Evolutionary conservation across 2,888 invertebrate species (phyloP).

Genomic region (Norana najaformis): DNA sequence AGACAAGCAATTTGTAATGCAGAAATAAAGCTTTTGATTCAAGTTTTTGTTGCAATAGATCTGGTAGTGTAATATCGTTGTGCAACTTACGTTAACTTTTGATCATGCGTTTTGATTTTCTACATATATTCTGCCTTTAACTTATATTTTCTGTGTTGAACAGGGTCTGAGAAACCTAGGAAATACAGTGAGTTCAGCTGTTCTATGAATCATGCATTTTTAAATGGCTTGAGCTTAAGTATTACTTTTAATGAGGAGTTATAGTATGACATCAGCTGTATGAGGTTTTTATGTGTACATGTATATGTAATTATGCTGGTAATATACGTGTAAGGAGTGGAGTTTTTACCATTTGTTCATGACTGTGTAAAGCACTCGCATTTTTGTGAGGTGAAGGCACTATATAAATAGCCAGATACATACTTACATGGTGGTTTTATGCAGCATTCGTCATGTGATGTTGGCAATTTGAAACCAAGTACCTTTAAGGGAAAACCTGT

Average conservation of each 20-base stretch:
- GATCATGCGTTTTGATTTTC: background rate
- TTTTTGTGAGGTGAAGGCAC: too few relatives aligned
- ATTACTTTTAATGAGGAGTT: background rate
- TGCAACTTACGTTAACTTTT: too few relatives aligned
- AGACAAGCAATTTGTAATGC: background rate
- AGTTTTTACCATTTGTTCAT: background rate
- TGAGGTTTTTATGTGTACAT: background rate
- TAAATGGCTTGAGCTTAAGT: background rate
- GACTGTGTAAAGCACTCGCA: background rate
- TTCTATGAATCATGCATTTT: background rate
- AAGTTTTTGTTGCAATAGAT: background rate
- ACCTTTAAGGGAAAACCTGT: too few relatives aligned
- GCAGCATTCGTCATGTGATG: too few relatives aligned
- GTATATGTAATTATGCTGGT: background rate
- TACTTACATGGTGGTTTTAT: too few relatives aligned
- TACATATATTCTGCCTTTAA: background rate
- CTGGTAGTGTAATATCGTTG: background rate
- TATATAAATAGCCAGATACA: too few relatives aligned
- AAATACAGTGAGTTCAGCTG: background rate
- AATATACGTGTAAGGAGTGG: background rate
- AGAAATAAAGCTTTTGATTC: background rate
- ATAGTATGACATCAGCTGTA: background rate
- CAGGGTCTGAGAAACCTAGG: slow-evolving; percentile 23
- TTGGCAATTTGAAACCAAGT: too few relatives aligned
- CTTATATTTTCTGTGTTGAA: background rate